These are phyloP conservation scores for Amblyteles armatorius DNA, from an alignment of 2,888 invertebrate genomes.

Conservation along the genomic window DNA sequence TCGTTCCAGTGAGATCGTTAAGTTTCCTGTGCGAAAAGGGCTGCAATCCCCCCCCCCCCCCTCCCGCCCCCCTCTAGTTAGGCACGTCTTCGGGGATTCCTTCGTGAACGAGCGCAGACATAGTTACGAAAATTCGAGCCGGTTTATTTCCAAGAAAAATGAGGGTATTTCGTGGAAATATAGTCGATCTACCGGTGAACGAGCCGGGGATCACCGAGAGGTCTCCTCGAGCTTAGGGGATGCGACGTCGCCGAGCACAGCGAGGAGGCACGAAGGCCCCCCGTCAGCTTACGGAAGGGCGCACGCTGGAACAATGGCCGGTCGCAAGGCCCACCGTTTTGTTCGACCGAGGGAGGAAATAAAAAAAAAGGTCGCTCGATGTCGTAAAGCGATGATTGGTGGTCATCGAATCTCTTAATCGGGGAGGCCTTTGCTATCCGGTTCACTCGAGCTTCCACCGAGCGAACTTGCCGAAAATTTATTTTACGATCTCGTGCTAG, in stretches of 20 bases:
- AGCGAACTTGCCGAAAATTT: neutral
- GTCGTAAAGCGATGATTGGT: slow-evolving; percentile 72
- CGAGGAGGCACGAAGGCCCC: slow-evolving; percentile 4
- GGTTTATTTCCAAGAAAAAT: slow-evolving; percentile 53
- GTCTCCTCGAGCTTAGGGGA: neutral
- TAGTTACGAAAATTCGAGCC: neutral
- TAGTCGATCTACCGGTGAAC: neutral
- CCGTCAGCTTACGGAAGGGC: slow-evolving; percentile 16
- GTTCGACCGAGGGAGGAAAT: slow-evolving; percentile 1
- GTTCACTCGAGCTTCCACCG: slow-evolving; percentile 3
- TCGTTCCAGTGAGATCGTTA: neutral
- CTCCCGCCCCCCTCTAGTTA: neutral
- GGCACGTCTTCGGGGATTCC: slow-evolving; percentile 38
- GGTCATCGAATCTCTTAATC: slow-evolving; percentile 66
- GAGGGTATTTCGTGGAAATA: slow-evolving; percentile 47
- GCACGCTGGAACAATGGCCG: slow-evolving; percentile 38
- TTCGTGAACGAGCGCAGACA: slow-evolving; percentile 4
- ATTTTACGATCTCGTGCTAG: slow-evolving; percentile 41
- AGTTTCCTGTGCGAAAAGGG: neutral
- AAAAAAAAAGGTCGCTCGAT: slow-evolving; percentile 64
- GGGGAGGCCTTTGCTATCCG: slow-evolving; percentile 15
- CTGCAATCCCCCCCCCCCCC: neutral
- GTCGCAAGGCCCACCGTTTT: slow-evolving; percentile 27
- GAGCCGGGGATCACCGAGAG: slow-evolving; percentile 2
- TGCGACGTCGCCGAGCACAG: neutral